Base-by-base conservation (phyloP, 2,797 vertebrate genomes). In the Notamacropus eugenii region DNA sequence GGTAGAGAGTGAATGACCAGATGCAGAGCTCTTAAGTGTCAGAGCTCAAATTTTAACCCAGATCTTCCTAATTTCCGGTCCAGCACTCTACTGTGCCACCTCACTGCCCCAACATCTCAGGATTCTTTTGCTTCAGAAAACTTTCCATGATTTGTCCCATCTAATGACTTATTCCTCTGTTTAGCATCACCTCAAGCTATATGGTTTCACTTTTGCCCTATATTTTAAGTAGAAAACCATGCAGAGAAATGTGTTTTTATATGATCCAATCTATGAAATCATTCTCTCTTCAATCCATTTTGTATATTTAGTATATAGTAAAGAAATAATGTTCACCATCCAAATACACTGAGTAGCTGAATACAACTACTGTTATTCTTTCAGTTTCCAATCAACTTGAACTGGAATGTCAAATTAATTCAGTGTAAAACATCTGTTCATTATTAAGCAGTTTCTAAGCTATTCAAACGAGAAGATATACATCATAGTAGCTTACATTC, bases 301-400 rank as follows among this genome's bases (percentile, higher is more conserved):
- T 93, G 91, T 94, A 91, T 96, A 96, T 40, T n/a, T 3, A 92
- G 93, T 67, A 96, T 97, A 94, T 92, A 96, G 90, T 93, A 91
- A 57, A 93, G 92, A 95, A 95, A 94, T 57, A 54, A 55, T 27
- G 67, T 24, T 34, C 96, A 58, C 16, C 91, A 91, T 27, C 24
- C 91, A 93, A 46, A 46, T 46, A 82, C 19, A 82, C 6, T 27
- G 22, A 46, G 22, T 40, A 82, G 40, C 40, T 82, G 74, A 46
- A 82, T 82, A 46, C 22, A 46, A 82, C 57, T 94, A 19, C 93
- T 97, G 50, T 95, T 96, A 87, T 8, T 55, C 94, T 90, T 91
- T 95, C 4, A 95, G 6, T 93, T 96, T 96, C 82, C 16, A 59
- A 93, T 92, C 54, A 95, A 62, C 29, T 55, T 94, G 67, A 67